A percentile compares a stretch with the other conserved stretches of the same genome.
These are phyloP conservation scores for Diplazon laetatorius DNA, from an alignment of 2,888 invertebrate species.

Conservation along the genomic window DNA sequence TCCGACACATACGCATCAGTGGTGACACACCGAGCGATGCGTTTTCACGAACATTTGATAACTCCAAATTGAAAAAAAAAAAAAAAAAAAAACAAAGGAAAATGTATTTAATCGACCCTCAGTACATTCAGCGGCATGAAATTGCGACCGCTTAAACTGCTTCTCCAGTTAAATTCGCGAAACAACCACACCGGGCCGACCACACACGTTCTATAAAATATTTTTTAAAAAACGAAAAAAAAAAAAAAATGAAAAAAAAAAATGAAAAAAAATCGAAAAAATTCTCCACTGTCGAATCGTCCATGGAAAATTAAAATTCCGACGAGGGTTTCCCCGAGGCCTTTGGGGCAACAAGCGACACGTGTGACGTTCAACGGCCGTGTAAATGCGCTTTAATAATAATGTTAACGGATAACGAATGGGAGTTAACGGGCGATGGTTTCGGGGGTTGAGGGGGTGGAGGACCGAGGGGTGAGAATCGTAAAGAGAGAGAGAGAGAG, in stretches of 20 bases:
- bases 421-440: conserved; percentile 73
- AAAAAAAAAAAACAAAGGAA: too few species aligned
- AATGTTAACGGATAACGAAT: conserved; percentile 78
- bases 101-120: too few species aligned
- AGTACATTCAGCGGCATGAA: too few species aligned
- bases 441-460: not conserved
- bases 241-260: not conserved
- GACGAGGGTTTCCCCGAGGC: conserved; percentile 61
- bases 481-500: conserved; percentile 22
- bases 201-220: conserved; percentile 8
- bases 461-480: not conserved
- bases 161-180: not conserved
- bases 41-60: not conserved
- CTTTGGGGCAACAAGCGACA: conserved; percentile 19
- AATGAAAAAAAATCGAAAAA: too few species aligned
- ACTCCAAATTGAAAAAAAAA: not conserved
- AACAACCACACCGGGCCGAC: not conserved
- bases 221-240: too few species aligned
- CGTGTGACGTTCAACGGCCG: conserved; percentile 68
- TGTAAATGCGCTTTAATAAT: conserved; percentile 80
- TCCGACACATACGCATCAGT: not conserved
- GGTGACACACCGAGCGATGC: not conserved
- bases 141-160: not conserved
- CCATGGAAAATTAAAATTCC: conserved; percentile 76
- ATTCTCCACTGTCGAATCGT: not conserved